Base-by-base conservation (phyloP, 2,113 vertebrate genomes). In the Hippocampus abdominalis region DNA sequence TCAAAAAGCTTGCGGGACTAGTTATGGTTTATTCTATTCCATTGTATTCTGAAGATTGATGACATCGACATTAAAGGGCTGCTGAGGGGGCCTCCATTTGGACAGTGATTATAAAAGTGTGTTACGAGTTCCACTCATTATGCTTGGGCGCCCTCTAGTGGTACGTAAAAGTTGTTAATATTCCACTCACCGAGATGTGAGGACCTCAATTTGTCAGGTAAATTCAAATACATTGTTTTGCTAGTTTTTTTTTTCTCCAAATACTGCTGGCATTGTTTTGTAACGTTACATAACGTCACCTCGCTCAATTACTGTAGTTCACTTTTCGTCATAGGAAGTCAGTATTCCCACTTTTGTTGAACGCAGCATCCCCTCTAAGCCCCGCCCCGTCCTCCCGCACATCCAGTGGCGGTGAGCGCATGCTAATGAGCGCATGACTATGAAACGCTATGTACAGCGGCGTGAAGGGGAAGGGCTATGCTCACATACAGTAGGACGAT, bases 371-470 rank as follows among this genome's bases (percentile, higher is more conserved):
- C 23, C 53, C 25, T 7, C 4, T 23, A 29, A 29, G 56, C 25
- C 56, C 54, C 25, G 25, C 56, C 56, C 56, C 15, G 8, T 59
- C 56, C 27, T 29, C 12, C 56, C 25, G 15, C 25, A 25, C 25
- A 27, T 16, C 56, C 53, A 27, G 12, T 56, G 54, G 54, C 11
- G 54, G 54, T 56, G 54, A 56, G 25, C 23, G 4, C 23, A 12
- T 27, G 54, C 54, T 59, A 59, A 59, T 16, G 27, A 59, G 56
- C 13, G 12, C 92, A 92, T 92, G 92, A 93, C 92, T 94, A 92
- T 96, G 93, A 93, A 96, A 98, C 94, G 94, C 89, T 95, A 97
- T 97, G 86, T 96, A 98, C 96, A 98, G 90, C 93, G 70, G 88
- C 76, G 94, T 93, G 94, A 94, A 92, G 94, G 94, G 92, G 56